Base-by-base conservation (phyloP, 2,888 invertebrate genomes). In the Leistus spinibarbis region DNA sequence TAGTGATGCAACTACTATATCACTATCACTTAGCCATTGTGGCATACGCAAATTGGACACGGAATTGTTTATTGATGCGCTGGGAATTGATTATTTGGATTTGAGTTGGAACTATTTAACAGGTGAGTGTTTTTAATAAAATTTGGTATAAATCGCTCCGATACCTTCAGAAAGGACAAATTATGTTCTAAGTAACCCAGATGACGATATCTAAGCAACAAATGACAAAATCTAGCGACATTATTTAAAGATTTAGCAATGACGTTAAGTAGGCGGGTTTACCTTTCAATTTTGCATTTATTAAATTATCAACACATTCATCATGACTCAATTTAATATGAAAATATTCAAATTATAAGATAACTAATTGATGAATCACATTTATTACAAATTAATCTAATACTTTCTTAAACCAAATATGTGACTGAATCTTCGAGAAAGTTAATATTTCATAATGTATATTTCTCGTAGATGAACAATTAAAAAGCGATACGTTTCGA, bases 401-500 rank as follows among this genome's bases (percentile, higher is more conserved):
- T 40, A 40, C 40, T 40, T 40, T 40, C 40, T 40, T 40, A 40
- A 40, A 40, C 13, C 40, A 24, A 4, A 24, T 24, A 24, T 24
- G 3, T 24, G 24, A 3, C 16, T 19, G 22, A 60, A n/a, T n/a
- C 19, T 3, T 60, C 3, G 10, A 60, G 20, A 60, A 20, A 66
- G 13, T 40, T 13, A 53, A 16, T 24, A 19, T 66, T 66, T 66
- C n/a, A 13, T 23, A 19, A 63, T 20, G 17, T 9, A 19, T 54
- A 10, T 70, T 57, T 64, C 23, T n/a, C 22, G 3, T 19, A 90
- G 90, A 89, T n/a, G 90, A 91, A 72, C 88, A 89, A 56, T 81
- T 92, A 54, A 86, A 88, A 65, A 87, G 90, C 19, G 91, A 91
- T 79, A 88, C 91, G 75, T 92, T 92, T 83, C 90, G 90, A 80